Base-by-base conservation (phyloP, 2,888 invertebrate genomes). In the Hypsopygia costalis region DNA sequence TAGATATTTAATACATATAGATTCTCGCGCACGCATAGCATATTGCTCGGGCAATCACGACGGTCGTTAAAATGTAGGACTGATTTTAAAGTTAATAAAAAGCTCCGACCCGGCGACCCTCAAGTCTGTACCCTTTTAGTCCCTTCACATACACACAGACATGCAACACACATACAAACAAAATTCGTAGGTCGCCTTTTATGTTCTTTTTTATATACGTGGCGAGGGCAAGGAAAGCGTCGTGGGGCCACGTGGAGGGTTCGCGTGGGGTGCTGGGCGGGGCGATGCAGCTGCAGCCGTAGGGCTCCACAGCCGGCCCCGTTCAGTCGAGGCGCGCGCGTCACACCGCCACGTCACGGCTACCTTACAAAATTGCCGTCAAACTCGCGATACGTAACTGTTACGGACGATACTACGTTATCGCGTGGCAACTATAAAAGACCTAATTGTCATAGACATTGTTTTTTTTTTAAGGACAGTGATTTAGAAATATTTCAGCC, bases 231-330 rank as follows among this genome's bases (percentile, higher is more conserved):
- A 75, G 77, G 76, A 77, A 79, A 78, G 62, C 61, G 40, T 46
- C 47, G 76, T 76, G 73, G 77, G 75, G 73, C 70, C 74, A 71
- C 69, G 62, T 70, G 73, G 80, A 68, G 75, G 78, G 79, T 71
- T 67, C 69, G 69, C 69, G 68, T 76, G 78, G 81, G 83, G 81
- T 75, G 75, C 70, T 79, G 76, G 83, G 83, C 82, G 85, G 81
- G 75, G 83, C 80, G 16, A 55, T 81, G 81, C 82, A 81, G 81
- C 83, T 82, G 82, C 82, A 80, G 37, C 41, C 55, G 53, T 72
- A 76, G 81, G 81, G 75, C 80, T 80, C 70, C 76, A 59, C 46
- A 47, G 52, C 47, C 58, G 60, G 48, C 58, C 16, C 49, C 53
- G 63, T 44, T 59, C 85, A 85, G 85, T 86, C 83, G 85, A 69